These are phyloP conservation scores for Coilia nasus DNA, from an alignment of 2,797 vertebrate genomes.

Conservation along the genomic window DNA sequence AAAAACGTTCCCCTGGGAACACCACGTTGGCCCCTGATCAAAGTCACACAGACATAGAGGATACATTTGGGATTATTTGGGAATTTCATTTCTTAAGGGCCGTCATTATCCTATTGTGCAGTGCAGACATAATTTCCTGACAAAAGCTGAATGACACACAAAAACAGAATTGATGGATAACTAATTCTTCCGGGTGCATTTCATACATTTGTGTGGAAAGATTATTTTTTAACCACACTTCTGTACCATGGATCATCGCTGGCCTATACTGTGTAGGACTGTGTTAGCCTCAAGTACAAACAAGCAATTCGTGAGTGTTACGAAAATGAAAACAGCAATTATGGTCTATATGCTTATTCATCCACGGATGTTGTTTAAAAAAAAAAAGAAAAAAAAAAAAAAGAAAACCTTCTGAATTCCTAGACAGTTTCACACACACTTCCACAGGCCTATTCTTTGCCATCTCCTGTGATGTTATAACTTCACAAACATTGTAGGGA, in stretches of 20 bases:
- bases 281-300: neutral
- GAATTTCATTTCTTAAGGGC: neutral
- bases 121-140: neutral
- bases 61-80: neutral
- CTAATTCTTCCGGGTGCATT: neutral
- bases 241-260: neutral
- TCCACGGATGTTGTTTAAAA: neutral
- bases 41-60: neutral
- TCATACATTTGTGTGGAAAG: neutral
- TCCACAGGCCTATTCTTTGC: neutral
- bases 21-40: slow-evolving; percentile 20
- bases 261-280: neutral
- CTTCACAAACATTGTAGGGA: neutral
- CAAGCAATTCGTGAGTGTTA: neutral
- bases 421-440: neutral
- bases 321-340: neutral
- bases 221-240: neutral
- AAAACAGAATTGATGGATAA: neutral
- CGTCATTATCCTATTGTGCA: neutral
- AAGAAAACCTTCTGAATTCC: neutral
- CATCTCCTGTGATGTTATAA: neutral
- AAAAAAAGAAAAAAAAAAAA: neutral
- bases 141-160: neutral
- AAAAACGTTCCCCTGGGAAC: slow-evolving; percentile 39
- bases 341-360: neutral